Evolutionary conservation across 2,888 invertebrate genomes (phyloP).

Genomic region (Xanthorhoe designata): DNA sequence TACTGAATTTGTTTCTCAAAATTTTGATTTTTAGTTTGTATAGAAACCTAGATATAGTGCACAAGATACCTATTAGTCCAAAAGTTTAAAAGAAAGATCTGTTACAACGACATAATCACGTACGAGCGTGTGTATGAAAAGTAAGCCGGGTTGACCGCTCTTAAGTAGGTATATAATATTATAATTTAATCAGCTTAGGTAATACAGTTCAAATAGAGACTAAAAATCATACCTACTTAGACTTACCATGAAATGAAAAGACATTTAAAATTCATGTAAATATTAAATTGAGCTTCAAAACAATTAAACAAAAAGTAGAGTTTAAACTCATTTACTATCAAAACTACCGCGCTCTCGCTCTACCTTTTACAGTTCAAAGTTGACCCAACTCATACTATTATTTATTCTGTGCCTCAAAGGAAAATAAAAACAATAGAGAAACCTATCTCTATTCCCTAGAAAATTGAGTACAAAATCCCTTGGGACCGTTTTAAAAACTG

Average conservation of each 20-base stretch:
- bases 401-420: neutral
- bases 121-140: neutral
- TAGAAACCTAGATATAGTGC: no score
- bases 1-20: no score
- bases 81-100: no score
- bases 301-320: no score
- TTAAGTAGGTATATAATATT: no score
- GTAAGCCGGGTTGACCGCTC: no score
- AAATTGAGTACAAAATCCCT: conserved; percentile 29
- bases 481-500: conserved; percentile 20
- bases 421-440: conserved; percentile 23
- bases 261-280: neutral
- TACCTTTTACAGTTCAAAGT: conserved; percentile 33
- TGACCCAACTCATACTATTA: conserved; percentile 17
- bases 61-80: no score
- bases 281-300: no score
- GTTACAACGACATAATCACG: no score
- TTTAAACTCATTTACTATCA: conserved; percentile 15
- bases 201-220: neutral
- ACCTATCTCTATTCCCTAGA: conserved; percentile 23
- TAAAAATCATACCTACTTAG: neutral
- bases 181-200: no score
- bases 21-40: no score
- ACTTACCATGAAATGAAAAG: conserved; percentile 7
- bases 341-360: conserved; percentile 36